A percentile compares a stretch with the other conserved stretches of the same genome.
Evolutionary conservation across 2,113 vertebrate genomes (phyloP).

Genomic region (Tylochromis polylepis): DNA sequence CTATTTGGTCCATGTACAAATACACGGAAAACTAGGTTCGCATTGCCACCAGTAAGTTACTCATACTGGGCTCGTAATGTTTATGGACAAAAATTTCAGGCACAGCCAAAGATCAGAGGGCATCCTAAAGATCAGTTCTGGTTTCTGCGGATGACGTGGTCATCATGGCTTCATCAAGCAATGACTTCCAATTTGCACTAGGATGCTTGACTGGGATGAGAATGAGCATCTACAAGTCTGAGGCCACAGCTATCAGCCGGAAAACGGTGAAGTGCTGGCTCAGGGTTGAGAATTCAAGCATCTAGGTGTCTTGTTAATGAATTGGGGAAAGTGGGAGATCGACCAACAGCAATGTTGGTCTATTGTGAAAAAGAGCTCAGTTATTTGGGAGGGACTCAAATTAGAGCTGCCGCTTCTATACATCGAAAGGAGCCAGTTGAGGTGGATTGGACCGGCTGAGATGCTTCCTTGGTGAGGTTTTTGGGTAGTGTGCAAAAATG

Average conservation of each 20-base stretch:
- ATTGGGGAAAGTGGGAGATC: neutral
- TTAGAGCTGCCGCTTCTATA: no score
- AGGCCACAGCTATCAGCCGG: neutral
- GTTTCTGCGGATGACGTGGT: neutral
- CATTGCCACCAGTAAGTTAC: neutral
- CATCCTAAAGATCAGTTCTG: neutral
- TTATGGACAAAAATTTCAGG: neutral
- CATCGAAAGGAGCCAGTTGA: neutral
- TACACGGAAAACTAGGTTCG: neutral
- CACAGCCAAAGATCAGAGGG: neutral
- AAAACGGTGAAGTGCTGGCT: neutral
- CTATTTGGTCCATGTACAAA: neutral
- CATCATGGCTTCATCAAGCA: neutral
- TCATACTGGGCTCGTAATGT: neutral
- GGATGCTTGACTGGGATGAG: neutral
- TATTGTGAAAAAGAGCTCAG: no score
- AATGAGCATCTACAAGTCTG: neutral
- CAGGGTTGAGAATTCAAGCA: neutral
- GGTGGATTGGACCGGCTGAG: neutral
- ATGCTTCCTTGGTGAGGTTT: neutral
- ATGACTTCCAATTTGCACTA: neutral
- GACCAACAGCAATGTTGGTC: neutral
- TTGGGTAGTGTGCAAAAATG: neutral
- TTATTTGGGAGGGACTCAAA: no score
- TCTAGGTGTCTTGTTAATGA: neutral